A percentile compares a stretch with the other conserved stretches of the same genome.
These are phyloP conservation scores for Atethmia centrago DNA, from an alignment of 2,888 invertebrate species.

Conservation along the genomic window DNA sequence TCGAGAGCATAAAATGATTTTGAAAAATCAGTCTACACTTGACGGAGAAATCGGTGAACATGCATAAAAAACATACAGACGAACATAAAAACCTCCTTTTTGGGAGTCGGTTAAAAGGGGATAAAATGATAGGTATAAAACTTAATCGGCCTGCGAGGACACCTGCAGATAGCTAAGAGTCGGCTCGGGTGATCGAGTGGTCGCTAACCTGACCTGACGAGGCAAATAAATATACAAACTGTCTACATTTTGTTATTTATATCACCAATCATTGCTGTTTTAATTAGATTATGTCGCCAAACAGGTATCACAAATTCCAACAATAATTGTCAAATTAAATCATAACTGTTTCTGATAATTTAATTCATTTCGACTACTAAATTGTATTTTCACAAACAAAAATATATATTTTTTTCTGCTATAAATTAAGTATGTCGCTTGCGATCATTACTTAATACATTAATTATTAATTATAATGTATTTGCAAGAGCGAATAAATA, in stretches of 20 bases:
- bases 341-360: constrained; percentile 57
- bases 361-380: constrained; percentile 42
- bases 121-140: neutral
- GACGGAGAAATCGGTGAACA: too few species aligned
- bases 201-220: constrained; percentile 10
- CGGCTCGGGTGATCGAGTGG: neutral
- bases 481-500: constrained; percentile 69
- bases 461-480: constrained; percentile 68
- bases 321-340: constrained; percentile 59
- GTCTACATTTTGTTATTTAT: constrained; percentile 38
- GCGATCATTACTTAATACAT: constrained; percentile 59
- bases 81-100: too few species aligned
- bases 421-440: constrained; percentile 67
- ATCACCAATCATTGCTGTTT: constrained; percentile 27
- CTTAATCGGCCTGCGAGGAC: neutral
- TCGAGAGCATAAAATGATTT: too few species aligned
- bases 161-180: constrained; percentile 11
- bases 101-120: too few species aligned
- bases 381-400: constrained; percentile 45
- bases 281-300: constrained; percentile 54
- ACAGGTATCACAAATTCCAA: constrained; percentile 44
- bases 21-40: too few species aligned
- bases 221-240: constrained; percentile 12
- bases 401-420: constrained; percentile 42
- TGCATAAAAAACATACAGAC: too few species aligned